These are phyloP conservation scores for Notocelia uddmanniana DNA, from an alignment of 2,888 invertebrate species.

Conservation along the genomic window DNA sequence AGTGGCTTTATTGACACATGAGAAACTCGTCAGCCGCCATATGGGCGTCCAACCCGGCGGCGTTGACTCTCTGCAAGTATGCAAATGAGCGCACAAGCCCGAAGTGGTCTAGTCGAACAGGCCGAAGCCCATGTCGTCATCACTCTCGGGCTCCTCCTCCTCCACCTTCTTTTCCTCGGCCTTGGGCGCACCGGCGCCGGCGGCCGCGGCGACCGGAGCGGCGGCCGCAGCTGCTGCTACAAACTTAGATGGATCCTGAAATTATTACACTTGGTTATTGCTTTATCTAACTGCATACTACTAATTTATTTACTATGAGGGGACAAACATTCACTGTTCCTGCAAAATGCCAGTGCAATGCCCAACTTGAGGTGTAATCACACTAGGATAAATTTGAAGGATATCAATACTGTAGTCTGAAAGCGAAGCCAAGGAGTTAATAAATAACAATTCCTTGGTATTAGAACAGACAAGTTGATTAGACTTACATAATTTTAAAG, in stretches of 20 bases:
- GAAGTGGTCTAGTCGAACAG: slow-evolving; percentile 90
- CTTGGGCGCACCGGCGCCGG: slow-evolving; percentile 86
- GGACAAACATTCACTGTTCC: slow-evolving; percentile 50
- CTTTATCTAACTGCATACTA: not conserved
- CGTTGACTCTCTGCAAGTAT: slow-evolving; percentile 58
- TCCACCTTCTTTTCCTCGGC: slow-evolving; percentile 91
- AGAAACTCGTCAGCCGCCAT: slow-evolving; percentile 71
- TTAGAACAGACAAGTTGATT: slow-evolving; percentile 57
- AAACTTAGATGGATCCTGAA: slow-evolving; percentile 97
- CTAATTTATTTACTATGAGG: not conserved
- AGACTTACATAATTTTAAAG: no score
- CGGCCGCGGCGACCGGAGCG: slow-evolving; percentile 88
- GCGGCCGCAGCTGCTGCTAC: slow-evolving; percentile 87
- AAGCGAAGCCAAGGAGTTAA: slow-evolving; percentile 60
- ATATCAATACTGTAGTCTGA: slow-evolving; percentile 58
- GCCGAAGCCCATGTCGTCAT: slow-evolving; percentile 99
- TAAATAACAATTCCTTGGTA: slow-evolving; percentile 52
- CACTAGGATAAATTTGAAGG: slow-evolving; percentile 68
- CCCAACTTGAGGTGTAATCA: slow-evolving; percentile 48
- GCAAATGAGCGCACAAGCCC: slow-evolving; percentile 54
- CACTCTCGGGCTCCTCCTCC: slow-evolving; percentile 93
- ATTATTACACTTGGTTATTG: slow-evolving; percentile 48
- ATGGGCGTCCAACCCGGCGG: slow-evolving; percentile 81
- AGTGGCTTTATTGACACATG: slow-evolving; percentile 43
- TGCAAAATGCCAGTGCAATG: slow-evolving; percentile 65